phyloP scores from a whole-genome alignment of 2,888 invertebrate species.

The Anaspis maculata region DNA sequence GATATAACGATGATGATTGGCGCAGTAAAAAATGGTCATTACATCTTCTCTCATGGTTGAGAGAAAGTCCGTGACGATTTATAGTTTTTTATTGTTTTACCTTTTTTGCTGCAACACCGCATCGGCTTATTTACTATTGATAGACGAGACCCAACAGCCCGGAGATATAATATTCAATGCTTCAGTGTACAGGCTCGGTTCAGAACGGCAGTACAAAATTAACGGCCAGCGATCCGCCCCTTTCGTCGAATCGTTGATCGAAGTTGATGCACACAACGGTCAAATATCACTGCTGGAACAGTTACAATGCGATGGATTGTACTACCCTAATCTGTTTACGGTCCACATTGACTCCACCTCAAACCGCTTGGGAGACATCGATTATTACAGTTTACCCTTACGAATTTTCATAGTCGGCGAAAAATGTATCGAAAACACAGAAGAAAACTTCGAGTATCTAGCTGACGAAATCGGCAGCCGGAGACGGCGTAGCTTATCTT shows the following conservation, averaged over 20 bases:
- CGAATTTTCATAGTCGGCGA: slow-evolving; percentile 66
- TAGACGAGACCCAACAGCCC: slow-evolving; percentile 44
- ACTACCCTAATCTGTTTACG: slow-evolving; percentile 78
- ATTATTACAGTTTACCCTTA: slow-evolving; percentile 74
- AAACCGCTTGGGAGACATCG: slow-evolving; percentile 67
- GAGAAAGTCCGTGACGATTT: slow-evolving; percentile 15
- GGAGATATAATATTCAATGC: slow-evolving; percentile 69
- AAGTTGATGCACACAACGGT: slow-evolving; percentile 67
- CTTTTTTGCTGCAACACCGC: slow-evolving; percentile 13
- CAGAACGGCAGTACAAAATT: slow-evolving; percentile 69
- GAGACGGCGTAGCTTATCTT: slow-evolving; percentile 17
- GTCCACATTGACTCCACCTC: slow-evolving; percentile 82
- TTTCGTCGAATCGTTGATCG: slow-evolving; percentile 70
- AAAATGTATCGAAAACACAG: slow-evolving; percentile 57
- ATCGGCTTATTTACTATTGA: slow-evolving; percentile 33
- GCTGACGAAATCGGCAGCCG: slow-evolving; percentile 26
- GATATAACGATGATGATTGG: slow-evolving; percentile 22
- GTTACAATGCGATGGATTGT: slow-evolving; percentile 70
- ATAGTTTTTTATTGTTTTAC: slow-evolving; percentile 21
- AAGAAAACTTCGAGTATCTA: slow-evolving; percentile 44
- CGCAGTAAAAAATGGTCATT: slow-evolving; percentile 25
- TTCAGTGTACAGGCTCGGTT: slow-evolving; percentile 71
- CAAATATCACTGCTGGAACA: slow-evolving; percentile 64
- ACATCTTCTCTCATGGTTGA: slow-evolving; percentile 27
- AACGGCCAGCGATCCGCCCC: slow-evolving; percentile 74